Evolutionary conservation across 2,888 invertebrate genomes (phyloP).

Genomic region (Notodonta dromedarius): DNA sequence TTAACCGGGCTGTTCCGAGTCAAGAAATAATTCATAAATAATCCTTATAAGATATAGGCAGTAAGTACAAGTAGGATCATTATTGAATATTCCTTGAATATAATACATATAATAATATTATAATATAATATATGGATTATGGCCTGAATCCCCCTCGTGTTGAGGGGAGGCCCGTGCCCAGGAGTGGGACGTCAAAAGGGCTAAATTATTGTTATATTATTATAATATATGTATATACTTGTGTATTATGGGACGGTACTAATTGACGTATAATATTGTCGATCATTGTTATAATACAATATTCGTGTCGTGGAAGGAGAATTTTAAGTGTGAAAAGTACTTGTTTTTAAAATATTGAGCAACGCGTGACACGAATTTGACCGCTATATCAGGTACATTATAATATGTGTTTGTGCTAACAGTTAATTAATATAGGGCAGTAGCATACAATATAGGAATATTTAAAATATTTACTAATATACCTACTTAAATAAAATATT

Average conservation of each 20-base stretch:
- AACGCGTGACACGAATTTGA: slow-evolving; percentile 16
- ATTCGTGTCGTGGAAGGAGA: not conserved
- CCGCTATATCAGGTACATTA: slow-evolving; percentile 51
- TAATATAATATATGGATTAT: no score
- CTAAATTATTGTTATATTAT: slow-evolving; percentile 3
- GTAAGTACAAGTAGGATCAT: slow-evolving; percentile 27
- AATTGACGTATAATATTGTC: no score
- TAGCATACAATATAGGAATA: slow-evolving; percentile 6
- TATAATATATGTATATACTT: slow-evolving; percentile 3
- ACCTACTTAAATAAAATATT: not conserved
- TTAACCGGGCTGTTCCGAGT: slow-evolving; percentile 38
- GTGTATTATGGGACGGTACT: not conserved
- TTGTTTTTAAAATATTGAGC: no score
- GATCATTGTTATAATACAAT: no score
- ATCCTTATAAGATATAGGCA: slow-evolving; percentile 22
- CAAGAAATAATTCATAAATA: slow-evolving; percentile 41
- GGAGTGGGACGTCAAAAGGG: no score
- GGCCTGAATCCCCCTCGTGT: no score
- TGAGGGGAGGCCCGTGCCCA: no score
- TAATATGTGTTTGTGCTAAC: slow-evolving; percentile 38
- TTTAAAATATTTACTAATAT: not conserved
- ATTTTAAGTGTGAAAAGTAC: not conserved
- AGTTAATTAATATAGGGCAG: slow-evolving; percentile 22
- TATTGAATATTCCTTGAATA: slow-evolving; percentile 35
- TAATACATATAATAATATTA: not conserved